Conservation (phyloP, 64 coral and sea anemone species). For the Montipora efflorescens region DNA sequence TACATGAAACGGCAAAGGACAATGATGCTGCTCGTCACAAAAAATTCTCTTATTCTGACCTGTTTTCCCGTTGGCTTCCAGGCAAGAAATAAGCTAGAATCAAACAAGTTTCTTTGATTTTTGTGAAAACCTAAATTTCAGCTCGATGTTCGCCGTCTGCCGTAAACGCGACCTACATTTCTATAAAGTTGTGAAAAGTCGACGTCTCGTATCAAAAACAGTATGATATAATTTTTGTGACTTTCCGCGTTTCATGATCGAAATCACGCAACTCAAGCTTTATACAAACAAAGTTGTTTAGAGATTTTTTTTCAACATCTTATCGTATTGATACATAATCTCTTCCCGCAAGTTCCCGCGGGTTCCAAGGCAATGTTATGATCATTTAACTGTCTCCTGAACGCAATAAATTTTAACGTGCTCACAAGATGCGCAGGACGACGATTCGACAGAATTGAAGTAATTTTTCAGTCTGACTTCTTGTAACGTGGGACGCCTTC, state of each 20-base stretch:
- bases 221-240: background rate
- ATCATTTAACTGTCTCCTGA: constrained; percentile 48
- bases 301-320: background rate
- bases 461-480: constrained; percentile 77
- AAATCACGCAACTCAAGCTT: constrained; percentile 5
- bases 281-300: background rate
- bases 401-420: constrained; percentile 70
- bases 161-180: too few species aligned
- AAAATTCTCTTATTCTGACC: too few species aligned
- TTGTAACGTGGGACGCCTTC: constrained; percentile 60
- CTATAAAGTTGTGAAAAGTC: too few species aligned
- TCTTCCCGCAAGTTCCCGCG: background rate
- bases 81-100: too few species aligned
- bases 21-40: too few species aligned
- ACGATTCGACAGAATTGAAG: constrained; percentile 73
- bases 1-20: too few species aligned
- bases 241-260: background rate
- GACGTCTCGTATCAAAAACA: background rate
- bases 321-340: background rate
- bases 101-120: too few species aligned
- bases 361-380: background rate
- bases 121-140: too few species aligned
- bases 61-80: too few species aligned
- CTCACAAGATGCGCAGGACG: constrained; percentile 69
- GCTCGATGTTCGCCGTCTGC: too few species aligned